phyloP scores from a whole-genome alignment of 2,113 vertebrate species.

The Sturnus vulgaris region DNA sequence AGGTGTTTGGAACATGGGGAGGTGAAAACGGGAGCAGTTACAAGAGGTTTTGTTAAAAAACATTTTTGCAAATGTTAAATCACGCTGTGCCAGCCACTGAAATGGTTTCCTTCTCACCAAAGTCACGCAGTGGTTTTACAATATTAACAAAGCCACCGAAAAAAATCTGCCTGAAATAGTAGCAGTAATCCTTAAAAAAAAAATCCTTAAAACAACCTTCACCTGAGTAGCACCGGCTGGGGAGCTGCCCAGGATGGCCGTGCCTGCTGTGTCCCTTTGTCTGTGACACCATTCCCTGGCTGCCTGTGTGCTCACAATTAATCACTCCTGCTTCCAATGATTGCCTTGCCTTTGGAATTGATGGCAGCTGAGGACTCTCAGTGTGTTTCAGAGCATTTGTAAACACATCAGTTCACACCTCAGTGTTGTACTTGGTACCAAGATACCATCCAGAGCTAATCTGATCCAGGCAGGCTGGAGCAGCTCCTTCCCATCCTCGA shows the following conservation, averaged over 20 bases:
- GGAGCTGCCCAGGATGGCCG: not conserved
- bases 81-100: not conserved
- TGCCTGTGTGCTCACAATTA: not conserved
- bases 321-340: not conserved
- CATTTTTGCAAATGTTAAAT: not conserved
- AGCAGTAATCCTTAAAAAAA: not conserved
- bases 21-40: not conserved
- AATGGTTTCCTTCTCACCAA: not conserved
- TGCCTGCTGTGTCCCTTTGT: not conserved
- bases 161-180: not conserved
- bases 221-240: not conserved
- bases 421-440: not conserved
- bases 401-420: not conserved
- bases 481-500: not conserved
- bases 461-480: not conserved
- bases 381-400: not conserved
- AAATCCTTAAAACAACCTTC: not conserved
- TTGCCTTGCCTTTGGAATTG: not conserved
- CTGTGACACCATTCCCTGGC: not conserved
- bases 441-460: not conserved
- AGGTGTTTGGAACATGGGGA: conserved; percentile 8
- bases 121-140: not conserved
- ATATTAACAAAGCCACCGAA: not conserved
- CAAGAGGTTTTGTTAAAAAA: not conserved
- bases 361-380: not conserved